phyloP scores from a whole-genome alignment of 2,888 invertebrate species.

The Punctoribates punctum region DNA sequence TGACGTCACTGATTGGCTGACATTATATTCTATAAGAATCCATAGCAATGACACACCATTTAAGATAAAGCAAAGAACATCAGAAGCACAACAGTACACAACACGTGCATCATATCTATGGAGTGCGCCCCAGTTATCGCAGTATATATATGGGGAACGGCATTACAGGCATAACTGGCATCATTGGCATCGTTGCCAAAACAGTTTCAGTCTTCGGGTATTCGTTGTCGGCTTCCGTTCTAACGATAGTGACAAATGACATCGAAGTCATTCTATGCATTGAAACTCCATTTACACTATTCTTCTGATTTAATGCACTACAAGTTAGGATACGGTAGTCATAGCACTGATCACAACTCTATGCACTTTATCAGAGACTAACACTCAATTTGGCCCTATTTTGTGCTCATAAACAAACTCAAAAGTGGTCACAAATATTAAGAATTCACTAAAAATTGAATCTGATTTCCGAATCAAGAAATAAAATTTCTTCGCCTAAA shows the following conservation, averaged over 20 bases:
- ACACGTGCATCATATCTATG: conserved; percentile 23
- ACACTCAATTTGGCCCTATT: conserved; percentile 14
- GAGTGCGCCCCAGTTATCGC: background rate
- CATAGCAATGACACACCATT: background rate
- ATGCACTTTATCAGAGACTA: background rate
- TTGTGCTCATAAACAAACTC: conserved; percentile 6
- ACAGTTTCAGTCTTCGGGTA: conserved; percentile 31
- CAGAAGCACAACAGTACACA: background rate
- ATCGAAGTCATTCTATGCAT: conserved; percentile 15
- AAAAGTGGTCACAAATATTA: background rate
- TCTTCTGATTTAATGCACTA: conserved; percentile 5
- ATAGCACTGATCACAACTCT: background rate
- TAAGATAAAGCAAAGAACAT: background rate
- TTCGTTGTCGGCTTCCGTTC: conserved; percentile 28
- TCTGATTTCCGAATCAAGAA: background rate
- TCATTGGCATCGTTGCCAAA: background rate
- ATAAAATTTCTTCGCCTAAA: background rate
- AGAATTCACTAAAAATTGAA: background rate
- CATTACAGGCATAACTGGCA: background rate
- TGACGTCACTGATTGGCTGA: background rate
- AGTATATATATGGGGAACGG: conserved; percentile 18
- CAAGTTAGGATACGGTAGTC: conserved; percentile 1
- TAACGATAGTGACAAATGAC: conserved; percentile 26
- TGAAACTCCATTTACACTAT: conserved; percentile 23
- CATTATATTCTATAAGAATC: conserved; percentile 7